Evolutionary conservation across 2,888 invertebrate genomes (phyloP).

Genomic region (Dorcus hopei): DNA sequence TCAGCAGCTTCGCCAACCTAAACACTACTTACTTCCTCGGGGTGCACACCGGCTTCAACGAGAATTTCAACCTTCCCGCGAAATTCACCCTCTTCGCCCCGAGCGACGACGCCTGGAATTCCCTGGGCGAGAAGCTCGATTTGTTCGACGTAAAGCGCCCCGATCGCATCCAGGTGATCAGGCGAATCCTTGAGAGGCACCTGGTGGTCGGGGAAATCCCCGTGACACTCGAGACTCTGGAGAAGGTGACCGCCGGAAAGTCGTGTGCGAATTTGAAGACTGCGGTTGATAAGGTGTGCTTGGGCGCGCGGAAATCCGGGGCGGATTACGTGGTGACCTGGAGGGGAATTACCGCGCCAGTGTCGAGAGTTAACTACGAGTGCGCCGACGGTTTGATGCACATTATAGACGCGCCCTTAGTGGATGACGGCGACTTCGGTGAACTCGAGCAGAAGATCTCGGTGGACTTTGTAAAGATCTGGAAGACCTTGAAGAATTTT

Average conservation of each 20-base stretch:
- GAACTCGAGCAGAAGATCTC: too few relatives aligned
- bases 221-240: slow-evolving; percentile 71
- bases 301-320: neutral
- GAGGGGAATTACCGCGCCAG: slow-evolving; percentile 77
- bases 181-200: slow-evolving; percentile 78
- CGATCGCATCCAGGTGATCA: slow-evolving; percentile 71
- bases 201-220: slow-evolving; percentile 72
- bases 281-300: slow-evolving; percentile 12
- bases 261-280: slow-evolving; percentile 17
- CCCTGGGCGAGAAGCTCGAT: slow-evolving; percentile 33
- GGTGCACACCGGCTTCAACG: slow-evolving; percentile 69
- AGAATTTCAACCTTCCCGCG: slow-evolving; percentile 54
- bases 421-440: slow-evolving; percentile 64
- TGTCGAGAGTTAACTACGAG: slow-evolving; percentile 84
- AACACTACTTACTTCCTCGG: slow-evolving; percentile 75
- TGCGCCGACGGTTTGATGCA: slow-evolving; percentile 94
- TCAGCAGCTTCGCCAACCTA: slow-evolving; percentile 79
- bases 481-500: too few relatives aligned
- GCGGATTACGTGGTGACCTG: slow-evolving; percentile 61
- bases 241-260: slow-evolving; percentile 55
- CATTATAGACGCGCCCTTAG: slow-evolving; percentile 81
- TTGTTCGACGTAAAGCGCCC: slow-evolving; percentile 50
- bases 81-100: slow-evolving; percentile 89
- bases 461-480: too few relatives aligned
- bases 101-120: slow-evolving; percentile 76